phyloP scores from a whole-genome alignment of 2,113 vertebrate species.

The Piprites chloris region DNA sequence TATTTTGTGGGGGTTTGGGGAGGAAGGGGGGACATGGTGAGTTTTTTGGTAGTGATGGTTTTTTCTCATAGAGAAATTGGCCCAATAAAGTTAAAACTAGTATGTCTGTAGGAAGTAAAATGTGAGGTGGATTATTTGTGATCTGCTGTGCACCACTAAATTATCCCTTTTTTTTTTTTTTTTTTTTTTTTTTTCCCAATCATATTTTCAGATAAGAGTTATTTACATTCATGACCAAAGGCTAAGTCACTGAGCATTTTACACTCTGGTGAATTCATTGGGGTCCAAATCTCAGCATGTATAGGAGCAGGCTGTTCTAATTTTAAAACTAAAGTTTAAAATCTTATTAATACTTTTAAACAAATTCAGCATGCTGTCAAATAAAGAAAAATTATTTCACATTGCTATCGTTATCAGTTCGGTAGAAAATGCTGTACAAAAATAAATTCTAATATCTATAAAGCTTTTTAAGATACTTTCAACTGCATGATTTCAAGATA shows the following conservation, averaged over 20 bases:
- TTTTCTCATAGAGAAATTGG: not conserved
- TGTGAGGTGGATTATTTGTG: not conserved
- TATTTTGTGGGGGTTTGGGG: fast-evolving
- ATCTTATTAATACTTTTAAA: not conserved
- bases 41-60: fast-evolving
- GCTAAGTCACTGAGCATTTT: not conserved
- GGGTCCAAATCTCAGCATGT: not conserved
- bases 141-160: not conserved
- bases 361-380: not conserved
- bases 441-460: not conserved
- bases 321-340: not conserved
- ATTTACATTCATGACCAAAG: not conserved
- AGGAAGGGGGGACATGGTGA: fast-evolving
- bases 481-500: not conserved
- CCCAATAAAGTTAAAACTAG: not conserved
- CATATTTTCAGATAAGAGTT: not conserved
- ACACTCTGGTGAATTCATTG: not conserved
- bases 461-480: not conserved
- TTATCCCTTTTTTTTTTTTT: not conserved
- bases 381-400: not conserved
- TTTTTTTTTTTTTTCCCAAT: not conserved
- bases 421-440: not conserved
- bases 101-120: not conserved
- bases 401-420: not conserved
- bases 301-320: not conserved